Base-by-base conservation (phyloP, 2,888 invertebrate genomes). In the Patella pellucida region DNA sequence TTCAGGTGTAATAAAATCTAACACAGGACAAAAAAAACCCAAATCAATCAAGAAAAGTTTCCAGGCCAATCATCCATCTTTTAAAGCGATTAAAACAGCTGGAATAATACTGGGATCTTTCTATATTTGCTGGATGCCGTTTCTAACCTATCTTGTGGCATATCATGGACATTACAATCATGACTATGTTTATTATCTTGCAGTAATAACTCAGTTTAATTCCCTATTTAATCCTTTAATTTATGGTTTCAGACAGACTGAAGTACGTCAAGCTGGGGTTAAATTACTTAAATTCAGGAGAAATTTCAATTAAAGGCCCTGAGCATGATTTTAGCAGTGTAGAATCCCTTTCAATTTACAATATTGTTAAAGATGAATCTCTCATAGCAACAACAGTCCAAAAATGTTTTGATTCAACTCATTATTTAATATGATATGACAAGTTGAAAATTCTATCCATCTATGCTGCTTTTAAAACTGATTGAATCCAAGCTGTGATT, bases 171-270 rank as follows among this genome's bases (percentile, higher is more conserved):
- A 23, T 52, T 70, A 68, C 27, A 15, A 54, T 56, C 78, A 78
- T 52, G 72, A 79, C 2, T 78, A 74, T 0, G 68, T 76, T 9
- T 81, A 79, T 51, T 81, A 75, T 31, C 54, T 81, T 11, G 79
- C 79, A 27, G 75, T 79, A 15, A 72, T 78, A 15, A 81, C 81
- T 19, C 77, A 81, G 56, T 67, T 81, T 2, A 81, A 81, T 51
- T 81, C 81, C 0, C 52, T 80, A 5, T 73, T 80, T 27, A 81
- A 81, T 51, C 81, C 81, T n/a, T 27, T 81, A 7, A 56, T 81
- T 16, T 81, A 81, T 54, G 79, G 80, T 12, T 73, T 77, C 68
- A 54, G 81, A 51, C 77, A 81, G 50, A 73, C 27, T 7, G 80
- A 78, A 52, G 78, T 81, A 19, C 78, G 76, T 69, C 68, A 68